These are phyloP conservation scores for Lateolabrax maculatus DNA, from an alignment of 2,797 vertebrate genomes.

Conservation along the genomic window DNA sequence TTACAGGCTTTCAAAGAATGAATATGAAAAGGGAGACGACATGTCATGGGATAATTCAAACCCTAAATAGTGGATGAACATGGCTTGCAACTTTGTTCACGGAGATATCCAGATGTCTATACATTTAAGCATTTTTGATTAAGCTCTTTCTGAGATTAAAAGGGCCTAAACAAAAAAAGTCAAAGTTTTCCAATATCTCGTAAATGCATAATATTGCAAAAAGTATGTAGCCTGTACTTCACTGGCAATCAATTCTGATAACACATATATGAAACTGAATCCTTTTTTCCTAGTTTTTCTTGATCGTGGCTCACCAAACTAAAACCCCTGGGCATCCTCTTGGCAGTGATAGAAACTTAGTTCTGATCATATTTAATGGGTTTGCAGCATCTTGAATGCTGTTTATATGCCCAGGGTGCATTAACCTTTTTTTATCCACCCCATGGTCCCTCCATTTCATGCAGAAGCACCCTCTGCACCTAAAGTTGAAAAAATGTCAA, in stretches of 20 bases:
- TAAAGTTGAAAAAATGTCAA: neutral
- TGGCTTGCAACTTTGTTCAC: neutral
- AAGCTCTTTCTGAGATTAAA: neutral
- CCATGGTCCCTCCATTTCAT: neutral
- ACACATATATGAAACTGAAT: neutral
- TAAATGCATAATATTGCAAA: neutral
- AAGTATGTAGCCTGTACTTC: neutral
- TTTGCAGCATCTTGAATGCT: neutral
- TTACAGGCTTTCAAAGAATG: neutral
- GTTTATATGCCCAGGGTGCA: neutral
- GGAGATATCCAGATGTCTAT: neutral
- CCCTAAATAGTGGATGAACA: neutral
- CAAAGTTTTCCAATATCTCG: neutral
- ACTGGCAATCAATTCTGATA: neutral
- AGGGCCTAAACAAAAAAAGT: neutral
- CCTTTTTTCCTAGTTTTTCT: neutral
- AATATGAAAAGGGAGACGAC: neutral
- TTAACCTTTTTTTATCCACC: neutral
- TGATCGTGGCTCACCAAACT: neutral
- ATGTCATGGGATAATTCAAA: neutral
- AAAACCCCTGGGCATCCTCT: neutral
- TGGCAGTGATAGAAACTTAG: neutral
- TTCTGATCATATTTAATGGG: neutral
- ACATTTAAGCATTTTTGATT: neutral
- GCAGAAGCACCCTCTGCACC: neutral